Evolutionary conservation across 2,113 vertebrate genomes (phyloP), one percentile per base, ranked within the genome.

Genomic region (Serinus canaria): DNA sequence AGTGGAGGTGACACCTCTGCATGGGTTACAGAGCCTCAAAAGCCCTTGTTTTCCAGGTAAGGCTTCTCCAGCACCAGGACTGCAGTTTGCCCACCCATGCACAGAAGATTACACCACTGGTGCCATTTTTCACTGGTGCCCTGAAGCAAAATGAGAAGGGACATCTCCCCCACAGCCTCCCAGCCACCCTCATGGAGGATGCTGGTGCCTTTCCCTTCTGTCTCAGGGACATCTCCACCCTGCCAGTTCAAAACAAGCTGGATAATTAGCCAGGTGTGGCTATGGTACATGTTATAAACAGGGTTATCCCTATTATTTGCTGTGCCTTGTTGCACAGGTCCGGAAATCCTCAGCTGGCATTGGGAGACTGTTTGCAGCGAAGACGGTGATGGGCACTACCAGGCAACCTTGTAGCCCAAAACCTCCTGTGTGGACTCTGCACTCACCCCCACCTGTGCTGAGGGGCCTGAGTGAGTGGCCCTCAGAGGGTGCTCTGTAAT

Each of bases 391-490:
- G 46, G 10, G 8, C 11, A 11, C 10, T 50, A 30, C 27, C 23
- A 3, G 3, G 8, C 56, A 87, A 21, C 25, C 33, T 24, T 1
- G 1, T 30, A 47, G 37, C 30, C 27, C 1, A 6, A 67, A 90
- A 47, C 64, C n/a, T 39, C 6, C 17, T 24, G 10, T 25, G 27
- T 18, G 59, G 22, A 25, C 31, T 85, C 47, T 37, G 41, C 55
- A 75, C 28, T 30, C 39, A 27, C 33, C 20, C 53, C 11, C 49
- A 18, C 10, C 66, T 43, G 14, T 5, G 0, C 28, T 39, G 37
- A 64, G 22, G 18, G 10, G 4, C 47, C 46, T 62, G 10, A 0
- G 0, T 0, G 0, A 58, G 35, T 11, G 44, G 59, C 37, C 41
- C 37, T 31, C 19, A 43, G 46, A 7, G 31, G 28, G 13, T n/a